Base-by-base conservation (phyloP, 53 echinoderm and acorn worm species). In the Apostichopus leukothele region DNA sequence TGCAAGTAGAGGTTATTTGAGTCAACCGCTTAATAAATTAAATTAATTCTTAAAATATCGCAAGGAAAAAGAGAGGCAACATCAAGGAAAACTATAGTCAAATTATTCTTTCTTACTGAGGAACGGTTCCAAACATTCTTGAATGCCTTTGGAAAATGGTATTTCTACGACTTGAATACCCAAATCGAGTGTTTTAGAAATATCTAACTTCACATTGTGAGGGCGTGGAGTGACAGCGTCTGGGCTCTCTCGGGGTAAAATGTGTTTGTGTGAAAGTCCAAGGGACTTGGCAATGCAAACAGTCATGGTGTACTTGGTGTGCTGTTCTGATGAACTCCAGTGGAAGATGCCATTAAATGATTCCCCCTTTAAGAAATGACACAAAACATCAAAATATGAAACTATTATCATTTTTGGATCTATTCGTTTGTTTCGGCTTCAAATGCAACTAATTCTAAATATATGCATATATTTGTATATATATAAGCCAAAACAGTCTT, bases 281-380 rank as follows among this genome's bases (percentile, higher is more conserved):
- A 96, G 94, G 78, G 91, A 60, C 51, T 93, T 91, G 7, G 92
- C 91, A 86, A 96, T 96, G 23, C 88, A 57, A 27, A 71, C 75
- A 53, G 93, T 91, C 94, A 96, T 93, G 50, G 85, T 27, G 60
- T 94, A 91, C 55, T 93, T 94, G 50, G 96, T 96, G 79, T 94
- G 76, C 22, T 83, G 83, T 23, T 96, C 96, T 67, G 91, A 87
- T 52, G 89, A 77, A 75, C 91, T 90, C 96, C 96, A 96, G 53
- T 96, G 96, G 57, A 91, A 94, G 27, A 93, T 91, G 52, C 96
- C 96, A 13, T 63, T 66, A 39, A 90, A 73, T 60, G 20, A 21
- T 52, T 77, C 59, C 18, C 90, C 90, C 90, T 86, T 20, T 50
- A 75, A 23, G 8, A 83, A n/a, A 60, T 54, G 5, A 54, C n/a